phyloP scores from a whole-genome alignment of 2,113 vertebrate genomes.

The Chitala chitala region DNA sequence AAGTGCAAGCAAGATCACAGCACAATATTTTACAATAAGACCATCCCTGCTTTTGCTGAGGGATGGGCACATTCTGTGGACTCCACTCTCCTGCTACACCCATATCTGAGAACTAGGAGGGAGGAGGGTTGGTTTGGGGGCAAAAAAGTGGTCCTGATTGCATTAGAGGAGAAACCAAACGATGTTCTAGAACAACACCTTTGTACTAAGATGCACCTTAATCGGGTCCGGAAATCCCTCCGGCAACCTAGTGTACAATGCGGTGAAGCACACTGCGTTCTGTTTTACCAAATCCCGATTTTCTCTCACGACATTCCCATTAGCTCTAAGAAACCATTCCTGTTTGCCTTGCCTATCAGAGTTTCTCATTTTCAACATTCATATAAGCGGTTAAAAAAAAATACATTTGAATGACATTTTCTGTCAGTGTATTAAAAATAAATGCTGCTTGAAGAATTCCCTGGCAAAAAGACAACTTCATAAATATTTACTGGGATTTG shows the following conservation, averaged over 20 bases:
- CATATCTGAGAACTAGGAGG: not conserved
- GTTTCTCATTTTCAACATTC: conserved; percentile 13
- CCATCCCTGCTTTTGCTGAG: conserved; percentile 31
- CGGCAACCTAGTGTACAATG: not conserved
- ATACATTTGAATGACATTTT: not conserved
- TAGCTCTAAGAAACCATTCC: not conserved
- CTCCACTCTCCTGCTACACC: not conserved
- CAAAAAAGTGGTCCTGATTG: conserved; percentile 5
- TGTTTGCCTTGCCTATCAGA: not conserved
- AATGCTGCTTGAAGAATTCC: conserved; percentile 10
- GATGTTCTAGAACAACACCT: not conserved
- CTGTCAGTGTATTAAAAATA: conserved; percentile 3
- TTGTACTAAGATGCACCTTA: not conserved
- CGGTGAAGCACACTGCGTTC: not conserved
- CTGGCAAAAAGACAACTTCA: not conserved
- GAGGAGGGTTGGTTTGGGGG: not conserved
- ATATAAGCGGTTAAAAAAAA: conserved; percentile 1
- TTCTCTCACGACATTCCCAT: not conserved
- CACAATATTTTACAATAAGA: conserved; percentile 60
- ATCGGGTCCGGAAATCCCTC: not conserved
- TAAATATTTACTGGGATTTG: too few species aligned
- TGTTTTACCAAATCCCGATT: not conserved
- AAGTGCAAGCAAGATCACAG: conserved; percentile 64
- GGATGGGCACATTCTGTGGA: conserved; percentile 21
- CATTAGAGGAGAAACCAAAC: conserved; percentile 3